Base-by-base conservation (phyloP, 2,888 invertebrate genomes). In the Galerucella pusilla region DNA sequence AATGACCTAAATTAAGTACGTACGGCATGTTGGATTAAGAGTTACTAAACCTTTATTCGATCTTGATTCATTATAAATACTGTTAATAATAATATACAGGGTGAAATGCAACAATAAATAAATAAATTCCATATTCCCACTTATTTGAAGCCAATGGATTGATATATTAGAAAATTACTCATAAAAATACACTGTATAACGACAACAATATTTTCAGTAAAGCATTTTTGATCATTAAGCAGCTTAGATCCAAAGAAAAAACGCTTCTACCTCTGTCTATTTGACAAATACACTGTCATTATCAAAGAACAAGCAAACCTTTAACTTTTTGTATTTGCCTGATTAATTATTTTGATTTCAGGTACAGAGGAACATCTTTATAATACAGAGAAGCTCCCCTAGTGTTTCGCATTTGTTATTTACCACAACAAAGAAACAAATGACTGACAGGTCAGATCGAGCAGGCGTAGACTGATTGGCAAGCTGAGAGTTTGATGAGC, bases 401-500 rank as follows among this genome's bases (percentile, higher is more conserved):
- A 79, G 80, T 69, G 82, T 69, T 75, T 77, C 78, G 76, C 82
- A 84, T 84, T 84, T 82, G 82, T 84, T 82, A 81, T 75, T 78
- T 73, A 75, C 79, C 78, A 70, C 77, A 82, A 83, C 82, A 83
- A 83, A 77, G 83, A 81, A 80, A 81, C 80, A 80, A 81, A 84
- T 82, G 79, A 82, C 76, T 83, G 82, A 84, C 82, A 80, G 82
- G 81, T 77, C 80, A 78, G 79, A 81, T 79, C 80, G 76, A 81
- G 80, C 81, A 84, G 85, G 84, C 85, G 81, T 83, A 74, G 85
- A 86, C 83, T 86, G 87, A 87, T 87, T 86, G 86, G 86, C 87
- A 87, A 86, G 87, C 87, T 86, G 87, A 82, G 87, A 84, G 82
- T 83, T 82, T 85, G 86, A 86, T 86, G 86, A 83, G 83, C 79